Percentiles rank a stretch among this genome's conserved stretches.
phyloP scores from a whole-genome alignment of 1,140 invertebrate genomes.

The Scaptomyza pallida region DNA sequence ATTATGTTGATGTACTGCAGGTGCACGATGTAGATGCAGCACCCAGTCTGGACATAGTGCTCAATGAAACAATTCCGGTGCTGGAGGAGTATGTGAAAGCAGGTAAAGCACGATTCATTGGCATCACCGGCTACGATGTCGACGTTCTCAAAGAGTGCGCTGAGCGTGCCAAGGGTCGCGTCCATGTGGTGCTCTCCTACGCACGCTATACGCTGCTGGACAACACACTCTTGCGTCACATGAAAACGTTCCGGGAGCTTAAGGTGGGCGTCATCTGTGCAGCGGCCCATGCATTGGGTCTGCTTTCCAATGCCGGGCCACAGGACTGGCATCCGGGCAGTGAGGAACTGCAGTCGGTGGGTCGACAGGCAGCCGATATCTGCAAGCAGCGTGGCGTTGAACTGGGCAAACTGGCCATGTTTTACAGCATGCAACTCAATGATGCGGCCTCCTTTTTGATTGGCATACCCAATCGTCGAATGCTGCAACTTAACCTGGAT shows the following conservation, averaged over 20 bases:
- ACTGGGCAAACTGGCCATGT: slow-evolving; percentile 89
- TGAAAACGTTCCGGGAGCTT: slow-evolving; percentile 89
- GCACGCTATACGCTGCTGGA: slow-evolving; percentile 93
- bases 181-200: slow-evolving; percentile 92
- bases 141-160: slow-evolving; percentile 89
- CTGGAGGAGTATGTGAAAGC: slow-evolving; percentile 89
- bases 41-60: slow-evolving; percentile 88
- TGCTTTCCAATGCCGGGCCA: slow-evolving; percentile 91
- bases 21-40: slow-evolving; percentile 85
- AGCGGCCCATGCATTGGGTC: slow-evolving; percentile 91
- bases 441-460: slow-evolving; percentile 88
- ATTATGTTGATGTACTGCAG: slow-evolving; percentile 95
- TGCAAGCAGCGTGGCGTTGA: slow-evolving; percentile 89
- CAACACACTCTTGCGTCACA: slow-evolving; percentile 89
- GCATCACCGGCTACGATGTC: slow-evolving; percentile 94
- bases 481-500: slow-evolving; percentile 87
- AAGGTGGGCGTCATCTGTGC: slow-evolving; percentile 94
- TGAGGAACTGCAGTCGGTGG: slow-evolving; percentile 88
- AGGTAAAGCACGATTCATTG: slow-evolving; percentile 92
- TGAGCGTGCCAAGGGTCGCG: slow-evolving; percentile 84
- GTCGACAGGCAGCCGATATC: slow-evolving; percentile 86
- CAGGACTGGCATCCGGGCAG: slow-evolving; percentile 93
- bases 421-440: slow-evolving; percentile 86
- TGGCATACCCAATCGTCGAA: slow-evolving; percentile 87
- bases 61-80: slow-evolving; percentile 94